Conservation (phyloP, 2,797 vertebrate genomes). For the Myotis myotis region DNA sequence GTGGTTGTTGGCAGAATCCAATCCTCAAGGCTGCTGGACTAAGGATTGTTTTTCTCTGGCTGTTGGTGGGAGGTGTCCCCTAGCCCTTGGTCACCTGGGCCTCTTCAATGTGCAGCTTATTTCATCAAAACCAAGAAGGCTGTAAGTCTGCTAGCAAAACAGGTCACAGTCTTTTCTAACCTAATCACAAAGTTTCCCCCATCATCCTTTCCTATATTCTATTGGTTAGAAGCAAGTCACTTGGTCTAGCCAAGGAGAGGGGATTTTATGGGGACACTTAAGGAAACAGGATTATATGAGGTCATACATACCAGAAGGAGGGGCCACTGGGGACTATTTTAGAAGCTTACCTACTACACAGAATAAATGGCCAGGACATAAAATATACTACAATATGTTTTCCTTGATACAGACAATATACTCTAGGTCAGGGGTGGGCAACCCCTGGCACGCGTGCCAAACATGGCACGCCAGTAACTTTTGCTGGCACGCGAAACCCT, state of each 20-base stretch:
- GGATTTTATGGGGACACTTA: background rate
- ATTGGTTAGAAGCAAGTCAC: background rate
- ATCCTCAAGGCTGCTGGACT: background rate
- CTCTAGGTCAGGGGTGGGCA: background rate
- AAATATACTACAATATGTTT: background rate
- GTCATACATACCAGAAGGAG: background rate
- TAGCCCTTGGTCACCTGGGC: background rate
- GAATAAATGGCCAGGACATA: background rate
- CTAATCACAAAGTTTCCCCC: background rate
- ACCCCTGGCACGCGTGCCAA: no score
- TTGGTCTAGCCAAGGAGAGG: background rate
- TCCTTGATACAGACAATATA: background rate
- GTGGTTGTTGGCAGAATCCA: background rate
- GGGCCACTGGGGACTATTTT: background rate
- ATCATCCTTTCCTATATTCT: background rate
- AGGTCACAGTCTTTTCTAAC: background rate
- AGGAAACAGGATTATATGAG: background rate
- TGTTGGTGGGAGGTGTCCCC: background rate
- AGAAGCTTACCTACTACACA: background rate
- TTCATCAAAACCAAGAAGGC: background rate
- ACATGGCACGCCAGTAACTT: no score
- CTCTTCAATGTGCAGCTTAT: background rate
- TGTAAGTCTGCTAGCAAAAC: background rate
- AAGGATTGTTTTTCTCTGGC: background rate
- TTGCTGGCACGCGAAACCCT: no score